Conservation (phyloP, 2,888 invertebrate genomes). For the Meloe dianella region DNA sequence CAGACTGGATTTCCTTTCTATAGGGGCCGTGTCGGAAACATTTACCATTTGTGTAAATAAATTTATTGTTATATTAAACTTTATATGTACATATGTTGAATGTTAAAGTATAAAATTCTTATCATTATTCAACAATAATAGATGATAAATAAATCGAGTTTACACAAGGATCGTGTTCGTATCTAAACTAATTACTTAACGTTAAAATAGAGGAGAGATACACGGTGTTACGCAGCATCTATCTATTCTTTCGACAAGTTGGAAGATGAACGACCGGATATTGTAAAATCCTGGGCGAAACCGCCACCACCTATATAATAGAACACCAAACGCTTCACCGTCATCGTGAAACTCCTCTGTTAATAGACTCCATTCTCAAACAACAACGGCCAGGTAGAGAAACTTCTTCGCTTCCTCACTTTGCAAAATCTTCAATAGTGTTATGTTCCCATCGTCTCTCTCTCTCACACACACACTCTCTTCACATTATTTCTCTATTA, state of each 20-base stretch:
- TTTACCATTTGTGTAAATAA: constrained; percentile 2
- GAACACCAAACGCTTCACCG: not conserved
- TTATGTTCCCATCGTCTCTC: not conserved
- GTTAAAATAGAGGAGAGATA: constrained; percentile 5
- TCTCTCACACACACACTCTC: not conserved
- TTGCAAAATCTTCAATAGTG: constrained; percentile 3
- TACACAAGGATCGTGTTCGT: not conserved
- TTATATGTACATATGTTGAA: not conserved
- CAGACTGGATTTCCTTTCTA: constrained; percentile 12
- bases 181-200: constrained; percentile 17
- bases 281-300: constrained; percentile 16
- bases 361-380: not conserved
- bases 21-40: not conserved
- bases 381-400: not conserved
- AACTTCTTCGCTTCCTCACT: not conserved
- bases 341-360: not conserved
- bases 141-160: not conserved
- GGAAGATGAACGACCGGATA: constrained; percentile 32
- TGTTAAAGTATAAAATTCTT: not conserved
- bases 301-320: not conserved
- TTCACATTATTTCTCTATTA: not conserved
- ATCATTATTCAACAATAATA: too few species aligned
- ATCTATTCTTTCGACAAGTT: constrained; percentile 29
- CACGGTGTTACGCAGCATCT: constrained; percentile 4
- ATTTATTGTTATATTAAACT: not conserved